phyloP scores from a whole-genome alignment of 2,888 invertebrate species.

The Chymomyza caudatula region DNA sequence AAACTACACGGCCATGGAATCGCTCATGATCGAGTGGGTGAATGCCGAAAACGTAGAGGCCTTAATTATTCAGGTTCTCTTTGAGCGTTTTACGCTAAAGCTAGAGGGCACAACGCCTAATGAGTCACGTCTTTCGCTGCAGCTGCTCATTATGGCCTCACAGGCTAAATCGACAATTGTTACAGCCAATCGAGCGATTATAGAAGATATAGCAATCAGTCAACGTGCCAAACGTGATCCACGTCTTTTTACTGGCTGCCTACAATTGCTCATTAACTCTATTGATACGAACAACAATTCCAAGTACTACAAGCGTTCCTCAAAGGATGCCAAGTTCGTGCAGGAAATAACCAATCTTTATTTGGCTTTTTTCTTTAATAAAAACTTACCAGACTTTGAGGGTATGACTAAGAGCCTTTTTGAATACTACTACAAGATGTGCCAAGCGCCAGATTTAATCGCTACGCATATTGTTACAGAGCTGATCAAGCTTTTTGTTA shows the following conservation, averaged over 20 bases:
- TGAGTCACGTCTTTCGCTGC: conserved; percentile 86
- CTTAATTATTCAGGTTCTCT: conserved; percentile 84
- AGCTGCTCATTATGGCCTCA: conserved; percentile 88
- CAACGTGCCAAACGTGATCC: conserved; percentile 75
- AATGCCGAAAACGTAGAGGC: conserved; percentile 80
- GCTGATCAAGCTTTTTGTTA: conserved; percentile 79
- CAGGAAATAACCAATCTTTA: conserved; percentile 77
- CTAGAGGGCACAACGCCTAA: conserved; percentile 83
- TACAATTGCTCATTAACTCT: conserved; percentile 74
- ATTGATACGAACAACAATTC: conserved; percentile 69
- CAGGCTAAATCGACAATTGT: conserved; percentile 82
- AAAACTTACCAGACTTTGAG: conserved; percentile 79
- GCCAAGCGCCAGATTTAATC: conserved; percentile 81
- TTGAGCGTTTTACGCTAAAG: conserved; percentile 90
- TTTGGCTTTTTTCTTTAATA: conserved; percentile 78
- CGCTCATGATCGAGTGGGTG: conserved; percentile 82
- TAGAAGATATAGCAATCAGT: conserved; percentile 86
- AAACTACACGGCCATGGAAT: conserved; percentile 82
- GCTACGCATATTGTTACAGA: conserved; percentile 79
- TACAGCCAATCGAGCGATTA: conserved; percentile 84
- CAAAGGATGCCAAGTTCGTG: conserved; percentile 65
- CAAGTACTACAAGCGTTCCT: conserved; percentile 75
- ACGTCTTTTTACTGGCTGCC: conserved; percentile 71
- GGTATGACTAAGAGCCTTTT: conserved; percentile 80
- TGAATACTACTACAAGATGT: conserved; percentile 80